phyloP scores from a whole-genome alignment of 2,797 vertebrate species.

The Serranus cabrilla region DNA sequence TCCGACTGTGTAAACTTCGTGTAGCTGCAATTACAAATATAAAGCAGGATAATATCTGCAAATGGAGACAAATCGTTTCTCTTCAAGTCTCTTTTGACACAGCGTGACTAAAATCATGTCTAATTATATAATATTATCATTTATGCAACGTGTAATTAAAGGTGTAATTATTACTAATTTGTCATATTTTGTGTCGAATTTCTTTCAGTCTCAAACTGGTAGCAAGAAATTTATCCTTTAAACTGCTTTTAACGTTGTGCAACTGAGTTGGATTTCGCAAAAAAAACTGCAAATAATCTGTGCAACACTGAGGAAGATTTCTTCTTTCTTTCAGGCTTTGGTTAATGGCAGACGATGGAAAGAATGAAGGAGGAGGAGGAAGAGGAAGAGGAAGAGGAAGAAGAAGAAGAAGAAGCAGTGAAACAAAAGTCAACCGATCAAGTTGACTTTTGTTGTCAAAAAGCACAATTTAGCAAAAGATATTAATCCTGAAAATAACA shows the following conservation, averaged over 20 bases:
- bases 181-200: background rate
- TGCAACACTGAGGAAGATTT: background rate
- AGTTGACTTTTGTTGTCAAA: background rate
- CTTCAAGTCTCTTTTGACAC: conserved; percentile 10
- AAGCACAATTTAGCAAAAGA: background rate
- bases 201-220: background rate
- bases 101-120: conserved; percentile 24
- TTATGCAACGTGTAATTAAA: conserved; percentile 31
- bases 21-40: conserved; percentile 12
- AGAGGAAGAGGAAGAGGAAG: no score
- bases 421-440: background rate
- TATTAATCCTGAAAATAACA: background rate
- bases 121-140: conserved; percentile 29
- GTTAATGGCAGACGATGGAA: background rate
- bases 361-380: background rate
- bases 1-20: conserved; percentile 12
- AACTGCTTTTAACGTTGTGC: background rate
- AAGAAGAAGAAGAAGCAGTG: background rate
- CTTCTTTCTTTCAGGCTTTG: background rate
- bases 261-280: background rate
- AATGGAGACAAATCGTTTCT: conserved; percentile 30
- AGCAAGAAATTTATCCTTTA: background rate
- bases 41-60: conserved; percentile 17
- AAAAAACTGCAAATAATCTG: no score
- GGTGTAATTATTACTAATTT: conserved; percentile 6